These are phyloP conservation scores for Zosterops pallidus DNA, from an alignment of 2,113 vertebrate species.

Conservation along the genomic window DNA sequence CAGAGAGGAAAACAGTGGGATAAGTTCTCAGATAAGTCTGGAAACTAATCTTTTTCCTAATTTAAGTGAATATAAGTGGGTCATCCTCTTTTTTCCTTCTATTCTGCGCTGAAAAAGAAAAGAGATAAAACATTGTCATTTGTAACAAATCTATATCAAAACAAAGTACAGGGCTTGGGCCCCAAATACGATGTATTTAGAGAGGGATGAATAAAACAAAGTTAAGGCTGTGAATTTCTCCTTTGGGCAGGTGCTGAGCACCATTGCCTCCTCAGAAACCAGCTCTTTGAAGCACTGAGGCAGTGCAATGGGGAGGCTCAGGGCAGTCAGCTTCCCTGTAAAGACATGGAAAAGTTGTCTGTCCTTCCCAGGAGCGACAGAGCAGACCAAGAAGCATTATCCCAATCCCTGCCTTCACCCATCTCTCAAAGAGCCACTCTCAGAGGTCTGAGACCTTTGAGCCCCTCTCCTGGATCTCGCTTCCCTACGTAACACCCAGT, in stretches of 20 bases:
- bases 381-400: neutral
- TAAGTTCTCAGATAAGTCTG: neutral
- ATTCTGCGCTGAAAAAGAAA: neutral
- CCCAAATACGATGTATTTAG: rapidly evolving
- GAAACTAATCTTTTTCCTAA: neutral
- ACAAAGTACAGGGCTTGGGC: neutral
- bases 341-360: neutral
- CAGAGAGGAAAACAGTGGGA: neutral
- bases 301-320: rapidly evolving
- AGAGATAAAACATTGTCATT: neutral
- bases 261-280: neutral
- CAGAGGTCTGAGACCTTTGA: neutral
- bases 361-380: neutral
- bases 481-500: neutral
- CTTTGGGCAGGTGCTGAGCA: neutral
- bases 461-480: rapidly evolving
- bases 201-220: neutral
- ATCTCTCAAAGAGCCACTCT: neutral
- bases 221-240: neutral
- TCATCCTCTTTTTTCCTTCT: neutral
- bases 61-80: neutral
- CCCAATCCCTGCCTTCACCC: neutral
- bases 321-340: rapidly evolving
- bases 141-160: neutral
- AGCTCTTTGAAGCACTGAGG: neutral